Evolutionary conservation across 2,113 vertebrate species (phyloP), one percentile per base, ranked within the genome.

Genomic region (Pseudopipra pipra): DNA sequence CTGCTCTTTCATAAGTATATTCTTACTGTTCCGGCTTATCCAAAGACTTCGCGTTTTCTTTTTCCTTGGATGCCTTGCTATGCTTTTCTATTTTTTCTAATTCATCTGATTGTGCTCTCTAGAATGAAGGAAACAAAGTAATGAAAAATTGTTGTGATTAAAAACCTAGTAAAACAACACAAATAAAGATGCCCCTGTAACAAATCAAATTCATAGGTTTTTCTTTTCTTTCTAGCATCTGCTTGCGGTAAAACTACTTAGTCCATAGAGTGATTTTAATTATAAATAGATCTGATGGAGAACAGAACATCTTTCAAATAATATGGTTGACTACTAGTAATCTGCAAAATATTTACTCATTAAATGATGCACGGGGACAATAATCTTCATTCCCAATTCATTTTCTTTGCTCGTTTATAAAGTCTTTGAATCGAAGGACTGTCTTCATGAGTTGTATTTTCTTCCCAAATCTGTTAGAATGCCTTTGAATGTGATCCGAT

Each of bases 1-100:
- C 16, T 75, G 20, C 33, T 89, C 18, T 66, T 24, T 68, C 28
- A 10, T 30, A 83, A 81, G 5, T 43, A 59, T 12, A 28, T 46
- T 85, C 99, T 99, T 98, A 99, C 99, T 99, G 99, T 95, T 99
- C 99, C 11, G 99, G 99, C 82, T 99, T 99, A 97, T 99, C 99
- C 97, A 99, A 97, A 58, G 98, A 99, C 92, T 99, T 99, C 86
- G 98, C 85, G 0, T 98, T 98, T 76, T 98, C 98, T 81, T 99
- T 99, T 95, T 98, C 98, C 97, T 98, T 98, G 85, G 98, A 98
- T 41, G 99, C 97, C 63, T 99, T 98, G 37, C 99, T 95, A 41
- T 99, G 99, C 86, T 99, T 99, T 88, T 98, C 98, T 90, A 99
- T 99, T 97, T 98, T 98, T 73, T 99, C 99, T 93, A 99, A 96